Percentiles rank a stretch among this genome's conserved stretches.
These are phyloP conservation scores for Euthynnus affinis DNA, from an alignment of 2,797 vertebrate species.

Conservation along the genomic window DNA sequence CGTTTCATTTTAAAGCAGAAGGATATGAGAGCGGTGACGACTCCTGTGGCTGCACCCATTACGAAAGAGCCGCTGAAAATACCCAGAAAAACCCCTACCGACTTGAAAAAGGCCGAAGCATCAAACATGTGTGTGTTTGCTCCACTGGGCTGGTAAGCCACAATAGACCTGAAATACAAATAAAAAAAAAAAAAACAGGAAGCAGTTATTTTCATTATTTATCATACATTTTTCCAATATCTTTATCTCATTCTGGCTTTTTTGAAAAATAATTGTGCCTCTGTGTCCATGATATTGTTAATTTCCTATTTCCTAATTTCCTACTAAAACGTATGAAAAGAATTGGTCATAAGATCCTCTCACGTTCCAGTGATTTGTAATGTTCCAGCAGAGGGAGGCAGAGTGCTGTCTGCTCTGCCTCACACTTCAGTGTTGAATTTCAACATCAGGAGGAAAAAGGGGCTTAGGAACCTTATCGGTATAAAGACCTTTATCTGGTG, in stretches of 20 bases:
- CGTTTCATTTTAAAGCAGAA: constrained; percentile 64
- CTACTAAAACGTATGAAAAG: background rate
- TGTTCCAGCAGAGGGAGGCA: constrained; percentile 76
- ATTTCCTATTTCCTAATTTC: too few species aligned
- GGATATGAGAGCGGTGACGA: constrained; percentile 99
- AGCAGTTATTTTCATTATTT: background rate
- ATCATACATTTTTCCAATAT: background rate
- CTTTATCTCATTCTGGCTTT: background rate
- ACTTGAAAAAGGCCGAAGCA: constrained; percentile 98
- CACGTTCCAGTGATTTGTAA: background rate
- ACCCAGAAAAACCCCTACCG: constrained; percentile 95
- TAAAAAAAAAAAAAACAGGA: background rate
- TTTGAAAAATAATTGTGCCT: background rate
- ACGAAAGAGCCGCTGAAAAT: constrained; percentile 98
- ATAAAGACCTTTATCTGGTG: background rate
- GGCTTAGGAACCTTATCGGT: background rate
- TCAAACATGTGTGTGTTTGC: constrained; percentile 96
- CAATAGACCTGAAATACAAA: constrained; percentile 89
- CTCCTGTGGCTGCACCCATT: constrained; percentile 96
- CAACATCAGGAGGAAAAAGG: constrained; percentile 20
- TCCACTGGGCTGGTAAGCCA: constrained; percentile 95
- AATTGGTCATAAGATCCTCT: background rate
- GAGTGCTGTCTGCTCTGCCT: constrained; percentile 25
- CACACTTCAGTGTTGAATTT: constrained; percentile 59
- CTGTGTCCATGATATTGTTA: background rate